These are phyloP conservation scores for Muntiacus reevesi DNA, from an alignment of 2,113 vertebrate species.

Conservation along the genomic window DNA sequence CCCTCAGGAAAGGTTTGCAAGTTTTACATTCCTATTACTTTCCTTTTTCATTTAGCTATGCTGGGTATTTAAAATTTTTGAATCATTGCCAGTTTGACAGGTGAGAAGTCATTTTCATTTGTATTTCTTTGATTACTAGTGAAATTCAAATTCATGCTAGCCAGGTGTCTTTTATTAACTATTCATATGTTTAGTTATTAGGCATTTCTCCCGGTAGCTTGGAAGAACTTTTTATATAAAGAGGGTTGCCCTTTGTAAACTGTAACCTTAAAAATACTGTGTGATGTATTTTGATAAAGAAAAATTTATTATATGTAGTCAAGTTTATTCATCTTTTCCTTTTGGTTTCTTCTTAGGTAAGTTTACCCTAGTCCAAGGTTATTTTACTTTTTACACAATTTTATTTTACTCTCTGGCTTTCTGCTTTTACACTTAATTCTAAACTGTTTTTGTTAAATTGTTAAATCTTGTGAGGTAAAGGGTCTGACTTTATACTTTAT, in stretches of 20 bases:
- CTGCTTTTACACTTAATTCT: background rate
- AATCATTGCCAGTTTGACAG: background rate
- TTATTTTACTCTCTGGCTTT: background rate
- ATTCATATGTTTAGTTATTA: constrained; percentile 3
- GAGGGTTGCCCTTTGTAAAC: background rate
- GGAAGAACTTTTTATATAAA: background rate
- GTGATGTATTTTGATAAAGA: background rate
- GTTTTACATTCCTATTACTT: background rate
- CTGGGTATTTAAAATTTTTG: background rate
- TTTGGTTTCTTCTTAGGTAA: background rate
- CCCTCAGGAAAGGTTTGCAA: background rate
- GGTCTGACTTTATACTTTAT: background rate
- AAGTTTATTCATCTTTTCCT: background rate
- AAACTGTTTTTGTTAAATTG: background rate
- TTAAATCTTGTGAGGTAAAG: background rate
- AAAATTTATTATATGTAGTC: background rate
- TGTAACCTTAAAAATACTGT: background rate
- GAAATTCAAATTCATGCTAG: background rate
- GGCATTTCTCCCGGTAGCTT: background rate
- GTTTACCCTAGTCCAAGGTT: background rate
- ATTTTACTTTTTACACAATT: background rate
- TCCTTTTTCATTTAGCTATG: background rate
- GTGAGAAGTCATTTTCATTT: background rate
- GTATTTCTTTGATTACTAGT: background rate
- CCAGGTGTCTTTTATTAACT: background rate